Evolutionary conservation across 2,797 vertebrate species (phyloP).

Genomic region (Sebastes goodei): DNA sequence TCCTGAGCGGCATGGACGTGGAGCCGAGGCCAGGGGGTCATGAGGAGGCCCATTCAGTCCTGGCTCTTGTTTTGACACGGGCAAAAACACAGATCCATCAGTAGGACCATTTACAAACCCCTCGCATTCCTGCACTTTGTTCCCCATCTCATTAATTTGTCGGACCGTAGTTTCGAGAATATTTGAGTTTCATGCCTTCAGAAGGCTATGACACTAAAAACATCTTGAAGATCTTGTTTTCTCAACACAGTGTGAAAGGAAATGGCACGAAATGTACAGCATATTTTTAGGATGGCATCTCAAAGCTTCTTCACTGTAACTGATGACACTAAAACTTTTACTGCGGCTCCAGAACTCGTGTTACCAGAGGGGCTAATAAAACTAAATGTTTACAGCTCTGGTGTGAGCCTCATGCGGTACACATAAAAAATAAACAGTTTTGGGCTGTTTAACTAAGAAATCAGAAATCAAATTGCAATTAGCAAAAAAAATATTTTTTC

Average conservation of each 20-base stretch:
- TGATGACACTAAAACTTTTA: neutral
- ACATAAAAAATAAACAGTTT: neutral
- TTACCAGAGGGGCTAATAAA: slow-evolving; percentile 3
- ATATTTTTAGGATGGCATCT: neutral
- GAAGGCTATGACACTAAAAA: slow-evolving; percentile 11
- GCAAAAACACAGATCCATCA: slow-evolving; percentile 78
- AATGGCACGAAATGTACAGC: slow-evolving; percentile 5
- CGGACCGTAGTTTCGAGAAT: slow-evolving; percentile 25
- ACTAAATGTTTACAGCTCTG: slow-evolving; percentile 1
- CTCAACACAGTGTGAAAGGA: neutral
- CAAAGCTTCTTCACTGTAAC: neutral
- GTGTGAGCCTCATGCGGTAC: neutral
- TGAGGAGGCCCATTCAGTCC: slow-evolving; percentile 68
- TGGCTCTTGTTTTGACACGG: slow-evolving; percentile 57
- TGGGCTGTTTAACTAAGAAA: neutral
- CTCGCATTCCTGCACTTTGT: slow-evolving; percentile 64
- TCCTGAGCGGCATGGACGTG: slow-evolving; percentile 54
- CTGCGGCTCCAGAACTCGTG: neutral
- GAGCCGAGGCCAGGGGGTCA: slow-evolving; percentile 64
- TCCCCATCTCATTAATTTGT: slow-evolving; percentile 40
- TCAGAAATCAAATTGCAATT: neutral
- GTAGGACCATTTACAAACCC: slow-evolving; percentile 62
- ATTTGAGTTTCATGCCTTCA: slow-evolving; percentile 24
- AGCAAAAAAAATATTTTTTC: neutral
- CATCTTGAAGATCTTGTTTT: slow-evolving; percentile 5